Evolutionary conservation across 2,888 invertebrate genomes (phyloP).

Genomic region (Aphelenchoides bicaudatus): DNA sequence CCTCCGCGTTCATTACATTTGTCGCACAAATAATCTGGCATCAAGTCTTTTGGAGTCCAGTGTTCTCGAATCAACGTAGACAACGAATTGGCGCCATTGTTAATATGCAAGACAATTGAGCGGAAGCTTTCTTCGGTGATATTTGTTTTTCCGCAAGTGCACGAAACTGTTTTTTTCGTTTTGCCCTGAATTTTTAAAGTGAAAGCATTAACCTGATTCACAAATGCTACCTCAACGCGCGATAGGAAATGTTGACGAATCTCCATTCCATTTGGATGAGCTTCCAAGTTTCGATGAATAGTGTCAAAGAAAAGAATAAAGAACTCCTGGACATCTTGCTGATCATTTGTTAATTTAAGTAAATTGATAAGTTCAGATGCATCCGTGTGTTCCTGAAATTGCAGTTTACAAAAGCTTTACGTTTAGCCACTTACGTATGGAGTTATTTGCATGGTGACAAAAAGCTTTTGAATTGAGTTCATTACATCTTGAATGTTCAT

Average conservation of each 20-base stretch:
- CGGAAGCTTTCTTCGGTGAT: conserved; percentile 24
- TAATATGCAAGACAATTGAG: conserved; percentile 46
- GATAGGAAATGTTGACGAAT: conserved; percentile 28
- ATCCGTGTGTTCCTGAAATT: conserved; percentile 40
- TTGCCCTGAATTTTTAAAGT: conserved; percentile 19
- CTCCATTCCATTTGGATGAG: conserved; percentile 48
- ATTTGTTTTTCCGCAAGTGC: conserved; percentile 40
- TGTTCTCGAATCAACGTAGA: conserved; percentile 38
- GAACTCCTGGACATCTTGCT: conserved; percentile 59
- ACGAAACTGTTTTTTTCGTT: conserved; percentile 32
- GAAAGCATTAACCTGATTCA: neutral
- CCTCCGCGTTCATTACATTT: conserved; percentile 38
- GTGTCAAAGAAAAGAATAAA: conserved; percentile 50
- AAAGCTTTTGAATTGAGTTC: conserved; percentile 49
- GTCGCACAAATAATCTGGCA: conserved; percentile 46
- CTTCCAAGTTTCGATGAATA: conserved; percentile 45
- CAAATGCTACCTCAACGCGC: conserved; percentile 29
- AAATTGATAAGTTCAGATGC: conserved; percentile 39
- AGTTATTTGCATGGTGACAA: conserved; percentile 48
- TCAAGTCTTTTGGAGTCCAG: conserved; percentile 44
- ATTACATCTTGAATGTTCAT: conserved; percentile 53
- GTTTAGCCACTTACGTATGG: conserved; percentile 45
- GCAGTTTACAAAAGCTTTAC: neutral
- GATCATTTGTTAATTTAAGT: conserved; percentile 44
- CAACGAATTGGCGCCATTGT: conserved; percentile 43